phyloP scores from a whole-genome alignment of 2,888 invertebrate genomes.

The Synergus umbraculus region DNA sequence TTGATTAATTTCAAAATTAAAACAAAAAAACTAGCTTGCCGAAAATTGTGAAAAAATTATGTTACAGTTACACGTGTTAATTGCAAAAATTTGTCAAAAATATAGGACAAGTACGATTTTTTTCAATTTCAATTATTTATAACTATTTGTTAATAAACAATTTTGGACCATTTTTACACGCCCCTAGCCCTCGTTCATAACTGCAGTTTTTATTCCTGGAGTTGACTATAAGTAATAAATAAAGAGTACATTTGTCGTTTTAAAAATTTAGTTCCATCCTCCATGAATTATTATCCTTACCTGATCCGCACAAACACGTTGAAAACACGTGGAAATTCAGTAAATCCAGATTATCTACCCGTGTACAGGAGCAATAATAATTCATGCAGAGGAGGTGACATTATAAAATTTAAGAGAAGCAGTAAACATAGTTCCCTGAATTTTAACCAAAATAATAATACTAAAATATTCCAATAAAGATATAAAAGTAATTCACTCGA shows the following conservation, averaged over 20 bases:
- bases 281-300: not conserved
- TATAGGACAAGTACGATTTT: too few relatives aligned
- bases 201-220: not conserved
- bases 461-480: not conserved
- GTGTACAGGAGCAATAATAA: not conserved
- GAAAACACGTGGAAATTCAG: not conserved
- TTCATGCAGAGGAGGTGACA: not conserved
- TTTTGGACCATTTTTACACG: too few relatives aligned
- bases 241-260: not conserved
- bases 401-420: not conserved
- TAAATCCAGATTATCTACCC: not conserved
- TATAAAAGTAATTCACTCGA: too few relatives aligned
- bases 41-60: too few relatives aligned
- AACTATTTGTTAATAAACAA: too few relatives aligned
- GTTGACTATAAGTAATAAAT: not conserved
- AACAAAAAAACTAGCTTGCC: too few relatives aligned
- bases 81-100: too few relatives aligned
- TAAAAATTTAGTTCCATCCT: not conserved
- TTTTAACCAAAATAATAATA: not conserved
- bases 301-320: not conserved
- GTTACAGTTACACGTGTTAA: too few relatives aligned
- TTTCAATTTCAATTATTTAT: too few relatives aligned
- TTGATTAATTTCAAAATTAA: too few relatives aligned
- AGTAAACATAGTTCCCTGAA: not conserved
- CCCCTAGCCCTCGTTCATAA: too few relatives aligned